These are phyloP conservation scores for Orientallactaga bullata DNA, from an alignment of 2,113 vertebrate species.

Conservation along the genomic window DNA sequence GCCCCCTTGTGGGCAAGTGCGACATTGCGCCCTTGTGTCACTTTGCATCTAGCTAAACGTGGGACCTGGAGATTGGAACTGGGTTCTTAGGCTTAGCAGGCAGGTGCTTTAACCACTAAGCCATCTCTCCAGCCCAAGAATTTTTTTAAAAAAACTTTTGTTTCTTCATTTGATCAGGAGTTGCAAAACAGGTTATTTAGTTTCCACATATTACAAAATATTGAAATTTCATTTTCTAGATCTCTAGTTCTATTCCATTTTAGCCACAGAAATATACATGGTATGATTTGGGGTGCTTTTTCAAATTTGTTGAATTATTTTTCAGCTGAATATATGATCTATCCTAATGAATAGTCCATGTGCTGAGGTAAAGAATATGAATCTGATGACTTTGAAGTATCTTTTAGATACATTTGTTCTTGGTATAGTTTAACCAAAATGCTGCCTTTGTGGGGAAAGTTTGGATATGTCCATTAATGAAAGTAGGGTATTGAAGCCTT, in stretches of 20 bases:
- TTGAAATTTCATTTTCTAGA: neutral
- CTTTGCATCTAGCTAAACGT: too few species aligned
- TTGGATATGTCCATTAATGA: neutral
- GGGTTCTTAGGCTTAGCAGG: too few species aligned
- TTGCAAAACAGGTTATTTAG: neutral
- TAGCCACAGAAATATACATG: neutral
- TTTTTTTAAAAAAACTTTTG: neutral
- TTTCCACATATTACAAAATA: neutral
- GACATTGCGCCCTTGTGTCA: too few species aligned
- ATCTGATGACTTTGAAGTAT: neutral
- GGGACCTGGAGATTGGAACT: too few species aligned
- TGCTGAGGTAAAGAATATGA: neutral
- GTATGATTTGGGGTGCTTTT: neutral
- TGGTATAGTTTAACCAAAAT: neutral
- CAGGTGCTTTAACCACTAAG: too few species aligned
- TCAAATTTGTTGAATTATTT: neutral
- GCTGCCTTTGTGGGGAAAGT: neutral
- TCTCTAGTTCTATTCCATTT: neutral
- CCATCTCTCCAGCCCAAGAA: too few species aligned
- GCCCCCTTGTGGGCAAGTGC: too few species aligned
- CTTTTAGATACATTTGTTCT: neutral
- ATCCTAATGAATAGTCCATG: neutral
- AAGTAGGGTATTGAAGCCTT: too few species aligned
- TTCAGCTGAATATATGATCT: neutral
- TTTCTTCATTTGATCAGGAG: neutral